phyloP scores from a whole-genome alignment of 2,888 invertebrate species.

The Aphodius granarius region DNA sequence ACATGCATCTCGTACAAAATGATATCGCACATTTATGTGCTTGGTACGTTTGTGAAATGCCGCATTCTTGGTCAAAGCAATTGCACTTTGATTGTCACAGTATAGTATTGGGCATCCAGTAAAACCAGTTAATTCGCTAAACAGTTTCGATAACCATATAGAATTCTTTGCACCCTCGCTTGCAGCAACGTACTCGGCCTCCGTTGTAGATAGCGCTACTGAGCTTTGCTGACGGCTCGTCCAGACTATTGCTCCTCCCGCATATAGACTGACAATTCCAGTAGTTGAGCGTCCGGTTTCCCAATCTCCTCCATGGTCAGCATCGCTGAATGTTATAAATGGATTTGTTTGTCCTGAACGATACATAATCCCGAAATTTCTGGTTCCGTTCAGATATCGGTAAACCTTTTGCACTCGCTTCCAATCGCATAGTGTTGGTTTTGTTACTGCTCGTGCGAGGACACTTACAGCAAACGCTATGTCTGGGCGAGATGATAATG shows the following conservation, averaged over 20 bases:
- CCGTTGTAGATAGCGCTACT: slow-evolving; percentile 7
- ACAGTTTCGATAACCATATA: background rate
- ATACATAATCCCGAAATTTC: background rate
- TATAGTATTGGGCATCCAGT: background rate
- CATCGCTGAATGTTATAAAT: background rate
- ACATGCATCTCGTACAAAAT: background rate
- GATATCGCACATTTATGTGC: background rate
- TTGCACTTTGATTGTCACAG: background rate
- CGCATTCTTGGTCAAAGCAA: background rate
- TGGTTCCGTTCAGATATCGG: background rate
- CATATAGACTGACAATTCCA: background rate
- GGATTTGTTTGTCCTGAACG: no score
- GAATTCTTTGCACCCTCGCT: background rate
- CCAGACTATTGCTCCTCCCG: slow-evolving; percentile 5
- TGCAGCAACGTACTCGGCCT: background rate
- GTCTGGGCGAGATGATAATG: background rate
- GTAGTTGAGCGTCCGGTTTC: background rate
- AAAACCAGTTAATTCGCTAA: background rate
- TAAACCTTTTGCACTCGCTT: background rate
- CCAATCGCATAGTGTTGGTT: background rate
- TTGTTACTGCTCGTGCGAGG: background rate
- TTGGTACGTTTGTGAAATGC: slow-evolving; percentile 1
- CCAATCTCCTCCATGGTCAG: background rate
- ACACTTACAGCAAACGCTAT: no score
- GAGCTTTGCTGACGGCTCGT: background rate